Conservation (phyloP, 2,797 vertebrate genomes). For the Scolopax rusticola region DNA sequence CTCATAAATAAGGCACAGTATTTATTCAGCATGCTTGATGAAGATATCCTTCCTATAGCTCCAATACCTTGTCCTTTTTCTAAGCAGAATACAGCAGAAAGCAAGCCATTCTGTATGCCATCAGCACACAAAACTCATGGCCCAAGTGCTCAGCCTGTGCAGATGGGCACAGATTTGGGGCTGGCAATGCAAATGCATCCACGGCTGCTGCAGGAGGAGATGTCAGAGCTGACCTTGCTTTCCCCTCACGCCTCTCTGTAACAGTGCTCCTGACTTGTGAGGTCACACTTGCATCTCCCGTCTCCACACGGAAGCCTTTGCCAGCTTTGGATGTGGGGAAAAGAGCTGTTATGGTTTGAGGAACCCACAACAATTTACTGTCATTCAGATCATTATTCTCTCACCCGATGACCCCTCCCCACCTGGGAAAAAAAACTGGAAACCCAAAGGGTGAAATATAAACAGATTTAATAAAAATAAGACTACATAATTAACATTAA, state of each 20-base stretch:
- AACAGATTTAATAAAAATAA: no score
- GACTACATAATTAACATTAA: no score
- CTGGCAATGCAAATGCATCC: background rate
- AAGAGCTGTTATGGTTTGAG: background rate
- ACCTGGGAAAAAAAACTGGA: no score
- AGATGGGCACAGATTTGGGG: background rate
- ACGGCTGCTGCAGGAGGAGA: background rate
- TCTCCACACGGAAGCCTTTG: background rate
- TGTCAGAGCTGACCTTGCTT: background rate
- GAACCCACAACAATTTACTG: no score
- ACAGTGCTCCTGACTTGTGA: background rate
- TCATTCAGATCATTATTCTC: no score
- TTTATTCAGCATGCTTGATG: constrained; percentile 19
- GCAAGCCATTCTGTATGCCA: background rate
- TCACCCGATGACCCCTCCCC: no score
- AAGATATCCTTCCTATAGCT: background rate
- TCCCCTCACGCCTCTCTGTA: background rate
- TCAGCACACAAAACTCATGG: background rate
- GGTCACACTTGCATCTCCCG: background rate
- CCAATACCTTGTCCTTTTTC: background rate
- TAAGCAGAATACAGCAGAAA: background rate
- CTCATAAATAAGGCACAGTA: constrained; percentile 27
- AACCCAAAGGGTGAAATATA: no score
- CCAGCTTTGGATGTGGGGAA: background rate
- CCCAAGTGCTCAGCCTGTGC: background rate